phyloP scores from a whole-genome alignment of 2,113 vertebrate genomes.

The Indri indri region DNA sequence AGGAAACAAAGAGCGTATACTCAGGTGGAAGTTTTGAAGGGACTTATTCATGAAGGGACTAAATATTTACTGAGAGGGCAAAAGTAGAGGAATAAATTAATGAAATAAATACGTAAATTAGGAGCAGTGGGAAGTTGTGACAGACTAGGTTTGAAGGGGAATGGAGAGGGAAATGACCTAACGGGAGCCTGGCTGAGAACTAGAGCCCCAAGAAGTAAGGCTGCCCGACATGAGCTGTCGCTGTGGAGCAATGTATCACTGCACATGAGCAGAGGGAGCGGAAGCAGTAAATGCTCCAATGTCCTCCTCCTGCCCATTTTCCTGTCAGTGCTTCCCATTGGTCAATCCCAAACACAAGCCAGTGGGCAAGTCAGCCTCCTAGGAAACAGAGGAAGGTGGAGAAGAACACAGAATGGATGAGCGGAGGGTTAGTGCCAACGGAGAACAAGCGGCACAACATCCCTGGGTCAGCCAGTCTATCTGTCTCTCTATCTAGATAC shows the following conservation, averaged over 20 bases:
- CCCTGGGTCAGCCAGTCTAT: not conserved
- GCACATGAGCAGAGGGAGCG: no score
- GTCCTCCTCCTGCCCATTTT: not conserved
- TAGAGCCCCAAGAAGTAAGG: not conserved
- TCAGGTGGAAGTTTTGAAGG: not conserved
- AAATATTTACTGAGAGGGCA: not conserved
- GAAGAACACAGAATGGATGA: not conserved
- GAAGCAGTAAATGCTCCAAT: not conserved
- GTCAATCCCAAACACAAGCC: not conserved
- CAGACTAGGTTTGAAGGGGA: not conserved
- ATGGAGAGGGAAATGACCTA: not conserved
- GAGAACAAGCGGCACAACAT: not conserved
- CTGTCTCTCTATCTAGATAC: not conserved
- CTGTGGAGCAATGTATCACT: not conserved
- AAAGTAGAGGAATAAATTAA: not conserved
- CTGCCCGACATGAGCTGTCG: not conserved
- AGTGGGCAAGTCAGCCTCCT: not conserved
- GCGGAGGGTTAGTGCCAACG: not conserved
- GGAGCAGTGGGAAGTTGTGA: not conserved
- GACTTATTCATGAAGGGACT: not conserved
- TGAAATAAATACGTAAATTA: not conserved
- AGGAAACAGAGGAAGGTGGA: not conserved
- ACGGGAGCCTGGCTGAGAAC: not conserved
- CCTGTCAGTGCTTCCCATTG: not conserved
- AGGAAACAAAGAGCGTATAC: not conserved